phyloP scores from a whole-genome alignment of 1,140 invertebrate genomes.

The Drosophila pruinosa region DNA sequence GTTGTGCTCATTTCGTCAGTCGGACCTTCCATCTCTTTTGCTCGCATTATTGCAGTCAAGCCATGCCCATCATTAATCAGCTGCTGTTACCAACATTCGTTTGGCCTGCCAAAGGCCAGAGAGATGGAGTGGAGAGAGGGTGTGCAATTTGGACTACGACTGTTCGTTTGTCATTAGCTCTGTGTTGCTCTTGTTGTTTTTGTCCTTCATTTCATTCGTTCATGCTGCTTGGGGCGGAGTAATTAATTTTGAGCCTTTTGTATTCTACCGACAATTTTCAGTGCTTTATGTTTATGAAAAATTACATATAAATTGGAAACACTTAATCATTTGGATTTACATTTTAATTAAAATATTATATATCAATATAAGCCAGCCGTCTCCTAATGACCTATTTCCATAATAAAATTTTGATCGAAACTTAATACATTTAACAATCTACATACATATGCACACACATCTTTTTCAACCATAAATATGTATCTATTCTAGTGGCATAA shows the following conservation, averaged over 20 bases:
- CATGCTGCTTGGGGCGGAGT: conserved; percentile 57
- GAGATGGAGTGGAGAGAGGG: neutral
- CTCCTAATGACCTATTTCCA: conserved; percentile 26
- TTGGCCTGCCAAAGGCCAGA: neutral
- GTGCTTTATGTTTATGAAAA: conserved; percentile 78
- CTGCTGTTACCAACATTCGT: conserved; percentile 30
- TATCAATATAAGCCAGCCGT: conserved; percentile 54
- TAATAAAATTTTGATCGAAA: conserved; percentile 10
- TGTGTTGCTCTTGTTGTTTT: conserved; percentile 13
- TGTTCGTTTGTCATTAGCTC: conserved; percentile 65
- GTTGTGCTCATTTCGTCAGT: conserved; percentile 79
- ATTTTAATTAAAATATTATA: conserved; percentile 82
- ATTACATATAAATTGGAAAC: conserved; percentile 77
- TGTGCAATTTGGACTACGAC: conserved; percentile 19
- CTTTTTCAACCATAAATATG: neutral
- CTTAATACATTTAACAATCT: neutral
- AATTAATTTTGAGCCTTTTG: conserved; percentile 78
- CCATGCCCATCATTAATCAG: conserved; percentile 74
- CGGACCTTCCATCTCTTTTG: conserved; percentile 11
- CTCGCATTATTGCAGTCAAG: conserved; percentile 29
- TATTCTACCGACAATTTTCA: conserved; percentile 77
- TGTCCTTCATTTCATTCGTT: conserved; percentile 46
- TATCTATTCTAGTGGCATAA: too few relatives aligned
- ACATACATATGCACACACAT: too few relatives aligned
- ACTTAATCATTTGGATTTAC: conserved; percentile 80